Evolutionary conservation across 2,888 invertebrate genomes (phyloP), one percentile per base, ranked within the genome.

Genomic region (Molanna angustata): DNA sequence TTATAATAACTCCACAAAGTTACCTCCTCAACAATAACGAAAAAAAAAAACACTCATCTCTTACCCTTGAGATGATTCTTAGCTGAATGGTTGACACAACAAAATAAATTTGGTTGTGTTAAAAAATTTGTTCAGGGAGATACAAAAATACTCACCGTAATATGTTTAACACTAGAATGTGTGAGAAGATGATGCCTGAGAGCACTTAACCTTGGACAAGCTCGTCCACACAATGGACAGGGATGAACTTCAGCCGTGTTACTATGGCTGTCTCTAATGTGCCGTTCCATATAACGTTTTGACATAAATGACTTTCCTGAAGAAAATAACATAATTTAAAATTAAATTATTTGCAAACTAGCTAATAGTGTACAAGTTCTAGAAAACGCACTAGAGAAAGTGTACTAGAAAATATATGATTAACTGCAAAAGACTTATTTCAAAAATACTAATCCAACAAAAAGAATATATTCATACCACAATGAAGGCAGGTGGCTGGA

Each of bases 281-380:
- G 80, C 0, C 79, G 73, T n/a, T 78, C 62, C 70, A 80, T 73
- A 64, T 74, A 78, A 13, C 75, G 73, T 60, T 74, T 73, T 62
- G 76, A 75, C 44, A 70, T 70, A 61, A 78, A 80, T 46, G 64
- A 67, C 58, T 67, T 70, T 16, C 69, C 74, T 74, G 16, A 37
- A 39, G 13, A 40, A 42, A 32, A 50, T 44, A 45, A n/a, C n/a
- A 37, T 16, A 3, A 7, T 27, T 7, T 27, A 27, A 27, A 27
- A 6, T 27, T 27, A 27, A 27, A 11, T 7, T 11, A 27, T 27
- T 27, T 27, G n/a, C n/a, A n/a, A n/a, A n/a, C n/a, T n/a, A n/a
- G n/a, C n/a, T n/a, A n/a, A n/a, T n/a, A n/a, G n/a, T n/a, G n/a
- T n/a, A n/a, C n/a, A n/a, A n/a, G n/a, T n/a, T n/a, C n/a, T n/a